Evolutionary conservation across 1,140 invertebrate species (phyloP), one percentile per base, ranked within the genome.

Genomic region (Batillaria attramentaria): DNA sequence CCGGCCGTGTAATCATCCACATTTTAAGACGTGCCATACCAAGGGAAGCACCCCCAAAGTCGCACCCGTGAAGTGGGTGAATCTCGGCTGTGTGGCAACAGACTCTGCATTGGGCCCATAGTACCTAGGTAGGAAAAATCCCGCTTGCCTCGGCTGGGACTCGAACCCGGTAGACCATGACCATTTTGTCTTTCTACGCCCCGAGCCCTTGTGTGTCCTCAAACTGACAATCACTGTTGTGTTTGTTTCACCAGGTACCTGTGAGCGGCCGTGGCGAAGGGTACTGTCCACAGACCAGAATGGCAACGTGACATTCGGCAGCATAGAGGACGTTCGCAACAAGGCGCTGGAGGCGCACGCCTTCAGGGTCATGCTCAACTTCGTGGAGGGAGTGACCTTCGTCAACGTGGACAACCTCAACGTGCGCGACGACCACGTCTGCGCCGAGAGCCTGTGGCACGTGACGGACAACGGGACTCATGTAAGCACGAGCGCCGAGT

Each of bases 401-500:
- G 37, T 75, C 18, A n/a, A 31, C 35, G 57, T 65, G 35, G 73
- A 75, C 37, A 75, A 75, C 73, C 41, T 54, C 73, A 75, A 75
- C 54, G 54, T 75, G 37, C 73, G 73, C 1, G 73, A 54, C 3
- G 54, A 75, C 18, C 69, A 78, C 46, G 46, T 81, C n/a, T 81
- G 80, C 41, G 76, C 70, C 28, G 50, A 65, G 35, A 60, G 57
- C 41, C 2, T 54, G 28, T 81, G 77, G 77, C 41, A 78, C 46
- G 37, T 78, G 28, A 75, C 80, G 10, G 72, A 81, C 77, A 81
- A 81, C 57, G 80, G 80, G 16, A 79, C 77, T 0, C 80, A 79
- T 50, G 69, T 81, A 10, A 73, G 73, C 39, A 79, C 76, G n/a
- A 42, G 43, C 41, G 77, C 65, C 3, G 77, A 78, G 46, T 81